Evolutionary conservation across 1,140 invertebrate species (phyloP), one percentile per base, ranked within the genome.

Genomic region (Tetramorium alpestre): DNA sequence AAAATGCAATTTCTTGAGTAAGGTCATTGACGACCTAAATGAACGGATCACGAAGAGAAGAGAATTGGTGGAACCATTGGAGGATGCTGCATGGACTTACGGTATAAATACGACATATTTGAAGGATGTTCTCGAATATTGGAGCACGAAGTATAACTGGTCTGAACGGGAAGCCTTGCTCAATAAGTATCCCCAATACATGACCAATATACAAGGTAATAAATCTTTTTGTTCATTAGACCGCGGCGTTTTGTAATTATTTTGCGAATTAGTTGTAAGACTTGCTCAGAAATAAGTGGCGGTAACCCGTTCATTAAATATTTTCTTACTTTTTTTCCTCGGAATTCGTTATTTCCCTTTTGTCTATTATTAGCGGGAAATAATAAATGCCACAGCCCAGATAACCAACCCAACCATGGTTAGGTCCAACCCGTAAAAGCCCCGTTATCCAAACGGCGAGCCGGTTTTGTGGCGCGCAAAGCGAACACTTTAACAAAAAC

Each of bases 91-190:
- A 8, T 97, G 97, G 94, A 95, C 94, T 87, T 98, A 98, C 92
- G 98, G 98, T 4, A 96, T 98, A 41, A 96, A 97, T 62, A 94
- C 96, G 0, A 95, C 96, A 1, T 96, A 96, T 38, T 92, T 98
- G 0, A 95, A 96, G n/a, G 95, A 96, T 72, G 93, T 98, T 10
- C 90, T 97, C 1, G 94, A 97, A 0, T 96, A 97, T 92, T 98
- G 98, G 98, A 94, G 94, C 51, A 96, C 96, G 7, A 96, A 97
- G 67, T 98, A 98, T 91, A 96, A 97, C 73, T 98, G 98, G 96
- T 94, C 91, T 22, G 91, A 97, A 77, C 94, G 97, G 38, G 96
- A 97, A 91, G 94, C 93, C 7, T 95, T 96, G 47, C 92, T 98
- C 1, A 99, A 98, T 90, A 95, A 96, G 78, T 97, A 96, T 89